Percentiles rank a stretch among this genome's conserved stretches.
Evolutionary conservation across 2,888 invertebrate species (phyloP).

Genomic region (Tetramorium bicarinatum): DNA sequence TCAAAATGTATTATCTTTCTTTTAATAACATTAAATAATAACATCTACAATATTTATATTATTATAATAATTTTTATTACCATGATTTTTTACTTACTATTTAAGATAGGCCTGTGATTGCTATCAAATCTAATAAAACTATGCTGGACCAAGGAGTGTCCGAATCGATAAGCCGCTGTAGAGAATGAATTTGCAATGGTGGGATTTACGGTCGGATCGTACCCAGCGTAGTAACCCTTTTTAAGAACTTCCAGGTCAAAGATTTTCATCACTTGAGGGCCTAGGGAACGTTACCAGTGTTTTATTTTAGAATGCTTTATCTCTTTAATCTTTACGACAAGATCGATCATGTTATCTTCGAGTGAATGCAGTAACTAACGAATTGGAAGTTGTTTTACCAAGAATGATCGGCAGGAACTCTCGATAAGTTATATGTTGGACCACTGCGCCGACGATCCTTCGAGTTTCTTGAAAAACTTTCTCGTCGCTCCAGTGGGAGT

Average conservation of each 20-base stretch:
- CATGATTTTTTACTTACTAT: conserved; percentile 88
- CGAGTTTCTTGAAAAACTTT: conserved; percentile 94
- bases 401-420: conserved; percentile 94
- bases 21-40: conserved; percentile 6
- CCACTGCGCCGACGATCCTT: conserved; percentile 92
- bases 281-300: conserved; percentile 82
- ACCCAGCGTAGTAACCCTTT: conserved; percentile 91
- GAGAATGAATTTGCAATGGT: conserved; percentile 93
- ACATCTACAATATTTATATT: not conserved
- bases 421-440: conserved; percentile 94
- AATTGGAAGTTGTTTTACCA: conserved; percentile 86
- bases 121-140: conserved; percentile 92
- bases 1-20: not conserved
- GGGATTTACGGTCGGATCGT: conserved; percentile 91
- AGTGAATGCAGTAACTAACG: not conserved
- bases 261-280: conserved; percentile 91
- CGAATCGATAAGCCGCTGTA: conserved; percentile 94
- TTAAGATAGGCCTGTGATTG: conserved; percentile 90
- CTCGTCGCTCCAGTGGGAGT: conserved; percentile 96
- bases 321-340: not conserved
- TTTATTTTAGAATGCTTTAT: not conserved
- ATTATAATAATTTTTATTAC: not conserved
- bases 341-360: not conserved
- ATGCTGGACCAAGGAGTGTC: conserved; percentile 94
- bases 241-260: conserved; percentile 91